These are phyloP conservation scores for Sitobion miscanthi DNA, from an alignment of 1,140 invertebrate species.

Conservation along the genomic window DNA sequence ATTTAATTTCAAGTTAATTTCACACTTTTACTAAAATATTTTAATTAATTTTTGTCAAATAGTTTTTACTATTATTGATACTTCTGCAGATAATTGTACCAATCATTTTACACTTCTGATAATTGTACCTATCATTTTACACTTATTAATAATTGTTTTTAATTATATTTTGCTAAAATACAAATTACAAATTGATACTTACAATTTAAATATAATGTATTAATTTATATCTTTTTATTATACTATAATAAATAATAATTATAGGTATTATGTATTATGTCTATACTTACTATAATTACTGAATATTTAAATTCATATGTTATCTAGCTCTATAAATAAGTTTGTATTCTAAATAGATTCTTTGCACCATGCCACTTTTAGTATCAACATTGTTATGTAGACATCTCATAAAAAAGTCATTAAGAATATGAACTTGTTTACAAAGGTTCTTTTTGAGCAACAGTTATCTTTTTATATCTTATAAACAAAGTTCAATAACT, in stretches of 20 bases:
- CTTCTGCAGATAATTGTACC: neutral
- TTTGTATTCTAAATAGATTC: neutral
- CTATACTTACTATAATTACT: too few relatives aligned
- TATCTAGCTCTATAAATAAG: neutral
- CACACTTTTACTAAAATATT: neutral
- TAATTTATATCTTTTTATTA: too few relatives aligned
- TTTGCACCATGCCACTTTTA: neutral
- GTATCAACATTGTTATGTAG: conserved; percentile 6
- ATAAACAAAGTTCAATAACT: neutral
- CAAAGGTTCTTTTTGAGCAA: neutral
- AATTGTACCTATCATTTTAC: neutral
- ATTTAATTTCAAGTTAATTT: neutral
- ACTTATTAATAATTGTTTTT: neutral
- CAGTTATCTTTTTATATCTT: neutral
- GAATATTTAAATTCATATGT: neutral
- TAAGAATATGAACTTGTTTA: neutral
- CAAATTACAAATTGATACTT: neutral
- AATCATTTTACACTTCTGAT: neutral
- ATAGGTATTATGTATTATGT: neutral
- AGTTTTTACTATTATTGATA: neutral
- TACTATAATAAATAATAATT: too few relatives aligned
- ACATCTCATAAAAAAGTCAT: neutral
- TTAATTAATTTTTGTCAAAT: neutral
- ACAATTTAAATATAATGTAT: neutral
- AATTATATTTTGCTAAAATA: neutral